Evolutionary conservation across 2,888 invertebrate species (phyloP), one percentile per base, ranked within the genome.

Genomic region (Conistra vaccinii): DNA sequence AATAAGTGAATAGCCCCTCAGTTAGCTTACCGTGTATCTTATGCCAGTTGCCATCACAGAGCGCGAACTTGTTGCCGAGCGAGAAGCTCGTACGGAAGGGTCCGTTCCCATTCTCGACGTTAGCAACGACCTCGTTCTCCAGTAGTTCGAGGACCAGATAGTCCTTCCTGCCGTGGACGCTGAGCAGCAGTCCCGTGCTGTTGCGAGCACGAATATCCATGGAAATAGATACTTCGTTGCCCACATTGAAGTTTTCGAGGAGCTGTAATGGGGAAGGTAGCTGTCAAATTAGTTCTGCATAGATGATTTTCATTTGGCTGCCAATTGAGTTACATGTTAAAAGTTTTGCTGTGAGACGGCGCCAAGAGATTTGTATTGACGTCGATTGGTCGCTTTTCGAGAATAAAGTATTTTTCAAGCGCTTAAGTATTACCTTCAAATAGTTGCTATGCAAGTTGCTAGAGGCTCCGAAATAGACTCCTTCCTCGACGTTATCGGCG

Each of bases 11-110:
- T 32, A 14, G 1, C 29, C 17, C 23, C 23, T 32, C 17, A 17
- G 17, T 55, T 26, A 57, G 17, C 89, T 92, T 92, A 98, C 98
- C 98, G 94, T 97, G 97, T 88, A 99, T 98, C 75, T 97, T 98
- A 91, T 99, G 99, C 99, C 99, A 99, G 73, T 98, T 97, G 66
- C 99, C 99, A 93, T 99, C 99, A 91, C 99, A 99, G 80, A 99
- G 97, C 87, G 98, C 97, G 78, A 97, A 97, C 68, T 97, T 97
- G 63, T 97, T 96, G 51, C 97, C 97, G 0, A 97, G 96, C 69
- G 97, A 97, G 92, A 97, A 98, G 35, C 97, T 97, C 3, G 98
- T 98, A 3, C 97, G 97, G 87, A 98, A 98, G 2, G 98, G 97
- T 14, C 99, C 99, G 89, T 97, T 98, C 0, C 98, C 98, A 88